Base-by-base conservation (phyloP, 2,888 invertebrate genomes). In the Melanargia galathea region DNA sequence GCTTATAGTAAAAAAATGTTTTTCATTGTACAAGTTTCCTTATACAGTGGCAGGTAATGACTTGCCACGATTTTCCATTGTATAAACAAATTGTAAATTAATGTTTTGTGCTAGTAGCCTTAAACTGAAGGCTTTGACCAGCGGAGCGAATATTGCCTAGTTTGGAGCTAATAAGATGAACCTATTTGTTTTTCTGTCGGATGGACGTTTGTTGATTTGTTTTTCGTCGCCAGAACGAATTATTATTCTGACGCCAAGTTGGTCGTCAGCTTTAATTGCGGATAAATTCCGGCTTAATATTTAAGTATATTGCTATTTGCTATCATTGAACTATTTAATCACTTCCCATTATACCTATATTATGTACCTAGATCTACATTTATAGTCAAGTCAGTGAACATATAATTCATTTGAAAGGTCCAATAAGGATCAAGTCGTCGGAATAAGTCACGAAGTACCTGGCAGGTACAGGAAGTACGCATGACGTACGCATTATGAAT, bases 51-150 rank as follows among this genome's bases (percentile, higher is more conserved):
- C 43, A 43, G 18, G 16, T 43, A 8, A 11, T 16, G 56, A 35
- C 8, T n/a, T n/a, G n/a, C n/a, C n/a, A n/a, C n/a, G n/a, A n/a
- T n/a, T n/a, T n/a, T n/a, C n/a, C n/a, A n/a, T n/a, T n/a, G n/a
- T 63, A 16, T 24, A 48, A 35, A 52, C 18, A 38, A 43, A 35
- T 48, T 51, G 49, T 43, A 48, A 54, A 54, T 60, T 45, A 62
- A 38, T 60, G 56, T 62, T 64, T 67, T 64, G 54, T 65, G 26
- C 43, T 35, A 60, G 45, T 33, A 58, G 60, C 62, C 65, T 67
- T 49, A 58, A 49, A 43, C 43, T 54, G 67, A 67, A 67, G 67
- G 67, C 35, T 65, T 60, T 54, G 56, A n/a, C 45, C 62, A 60
- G 6, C 38, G 55, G 35, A 60, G 57, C 67, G 60, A 48, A 38